Base-by-base conservation (phyloP, 2,888 invertebrate genomes). In the Campaea margaritaria region DNA sequence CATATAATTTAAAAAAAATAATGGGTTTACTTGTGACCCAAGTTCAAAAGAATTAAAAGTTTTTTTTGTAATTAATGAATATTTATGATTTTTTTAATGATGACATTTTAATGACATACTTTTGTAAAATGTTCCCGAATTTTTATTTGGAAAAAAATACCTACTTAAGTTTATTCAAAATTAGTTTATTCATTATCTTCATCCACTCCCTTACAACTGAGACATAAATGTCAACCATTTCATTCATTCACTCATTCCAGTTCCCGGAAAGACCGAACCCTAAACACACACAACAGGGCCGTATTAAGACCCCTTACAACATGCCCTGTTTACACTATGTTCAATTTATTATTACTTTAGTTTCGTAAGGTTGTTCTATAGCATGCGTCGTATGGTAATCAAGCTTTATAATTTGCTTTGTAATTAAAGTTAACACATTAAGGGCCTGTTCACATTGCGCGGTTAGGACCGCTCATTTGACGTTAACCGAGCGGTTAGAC, bases 381-480 rank as follows among this genome's bases (percentile, higher is more conserved):
- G 72, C 59, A 72, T 58, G 72, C 70, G 75, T 75, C 74, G 63
- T 72, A 21, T 68, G 78, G 80, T 81, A 81, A 72, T 64, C 73
- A 68, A 82, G 79, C 79, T 82, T 83, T 83, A 77, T 75, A 68
- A 78, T 76, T 70, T 78, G 68, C 76, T 73, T 70, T 73, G 68
- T 73, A 73, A 74, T 72, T 73, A 70, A 68, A 65, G 50, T 69
- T 65, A 63, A 70, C 64, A 72, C 68, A 63, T 61, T 64, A 58
- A 69, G 63, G n/a, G 64, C 53, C 69, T 70, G 70, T 47, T 58
- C 13, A 52, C 38, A 58, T 46, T 41, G 27, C 34, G 21, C 12
- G 34, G 36, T 39, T 52, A 13, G 9, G 7, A 36, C 5, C 13
- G 44, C 44, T 38, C n/a, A 21, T 2, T 21, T 21, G 21, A 21